A percentile compares a stretch with the other conserved stretches of the same genome.
These are phyloP conservation scores for Calidris pygmaea DNA, from an alignment of 2,113 vertebrate genomes.

Conservation along the genomic window DNA sequence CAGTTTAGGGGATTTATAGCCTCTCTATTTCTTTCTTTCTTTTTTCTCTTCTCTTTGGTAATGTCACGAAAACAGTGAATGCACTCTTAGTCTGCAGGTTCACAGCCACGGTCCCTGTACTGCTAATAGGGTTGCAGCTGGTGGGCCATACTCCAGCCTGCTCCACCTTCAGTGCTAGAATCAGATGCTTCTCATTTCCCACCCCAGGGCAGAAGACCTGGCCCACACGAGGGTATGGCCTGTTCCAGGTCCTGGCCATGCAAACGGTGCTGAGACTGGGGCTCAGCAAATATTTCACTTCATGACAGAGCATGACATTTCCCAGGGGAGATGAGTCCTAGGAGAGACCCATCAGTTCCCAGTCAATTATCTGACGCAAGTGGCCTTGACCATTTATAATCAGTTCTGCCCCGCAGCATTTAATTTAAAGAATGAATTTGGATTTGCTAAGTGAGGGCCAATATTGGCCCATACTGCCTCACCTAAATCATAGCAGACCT, in stretches of 20 bases:
- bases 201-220: background rate
- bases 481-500: background rate
- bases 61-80: background rate
- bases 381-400: background rate
- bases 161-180: background rate
- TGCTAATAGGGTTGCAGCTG: background rate
- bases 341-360: background rate
- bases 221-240: rapidly evolving
- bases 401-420: background rate
- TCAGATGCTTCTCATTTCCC: background rate
- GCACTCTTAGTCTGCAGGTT: background rate
- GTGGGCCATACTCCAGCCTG: background rate
- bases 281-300: background rate
- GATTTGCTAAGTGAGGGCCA: background rate
- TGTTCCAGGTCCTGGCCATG: background rate
- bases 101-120: background rate
- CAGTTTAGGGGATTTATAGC: slow-evolving; percentile 9
- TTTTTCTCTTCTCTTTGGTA: background rate
- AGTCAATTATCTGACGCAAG: background rate
- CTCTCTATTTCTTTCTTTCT: background rate
- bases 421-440: background rate
- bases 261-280: background rate
- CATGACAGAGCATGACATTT: background rate
- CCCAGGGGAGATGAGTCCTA: background rate
- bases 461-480: background rate